Base-by-base conservation (phyloP, 2,888 invertebrate genomes). In the Hanleya hanleyi region DNA sequence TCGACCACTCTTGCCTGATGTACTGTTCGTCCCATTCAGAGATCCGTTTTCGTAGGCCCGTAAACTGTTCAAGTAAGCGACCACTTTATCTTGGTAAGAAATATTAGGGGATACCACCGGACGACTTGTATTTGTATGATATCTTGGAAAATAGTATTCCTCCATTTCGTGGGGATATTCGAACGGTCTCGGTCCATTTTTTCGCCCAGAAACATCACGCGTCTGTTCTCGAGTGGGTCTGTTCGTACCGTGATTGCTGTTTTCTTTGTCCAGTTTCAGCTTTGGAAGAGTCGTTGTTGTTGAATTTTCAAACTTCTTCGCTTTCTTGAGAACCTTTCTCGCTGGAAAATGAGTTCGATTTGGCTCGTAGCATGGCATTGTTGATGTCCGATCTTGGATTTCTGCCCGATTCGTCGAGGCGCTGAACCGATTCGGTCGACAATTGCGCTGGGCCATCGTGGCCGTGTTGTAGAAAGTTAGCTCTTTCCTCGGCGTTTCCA, bases 311-410 rank as follows among this genome's bases (percentile, higher is more conserved):
- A 79, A 81, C 50, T 78, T 81, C 29, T 78, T 76, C 22, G 77
- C 77, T n/a, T 81, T 79, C 61, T 81, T 79, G 70, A 86, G 84
- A n/a, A 84, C 82, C 62, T 80, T 77, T 50, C 86, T 75, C 12
- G 81, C 84, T 0, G 86, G 86, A 74, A 86, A 86, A 49, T 81
- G 83, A 75, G 73, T 83, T 70, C 73, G 80, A 33, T 69, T 78
- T 73, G 77, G 79, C 66, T 81, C 82, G 49, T 75, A 79, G 29
- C 70, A 62, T 1, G 73, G 69, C 35, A 22, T 62, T 3, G 62
- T 36, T 37, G 66, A 57, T 32, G 50, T 68, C 5, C 71, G 69
- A 18, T 64, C 15, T n/a, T 22, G 64, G 26, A 64, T 35, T 3
- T 35, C 38, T 5, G 5, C 4, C 37, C 36, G 37, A 5, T 37